These are phyloP conservation scores for Dunckerocampus dactyliophorus DNA, from an alignment of 2,113 vertebrate genomes.

Conservation along the genomic window DNA sequence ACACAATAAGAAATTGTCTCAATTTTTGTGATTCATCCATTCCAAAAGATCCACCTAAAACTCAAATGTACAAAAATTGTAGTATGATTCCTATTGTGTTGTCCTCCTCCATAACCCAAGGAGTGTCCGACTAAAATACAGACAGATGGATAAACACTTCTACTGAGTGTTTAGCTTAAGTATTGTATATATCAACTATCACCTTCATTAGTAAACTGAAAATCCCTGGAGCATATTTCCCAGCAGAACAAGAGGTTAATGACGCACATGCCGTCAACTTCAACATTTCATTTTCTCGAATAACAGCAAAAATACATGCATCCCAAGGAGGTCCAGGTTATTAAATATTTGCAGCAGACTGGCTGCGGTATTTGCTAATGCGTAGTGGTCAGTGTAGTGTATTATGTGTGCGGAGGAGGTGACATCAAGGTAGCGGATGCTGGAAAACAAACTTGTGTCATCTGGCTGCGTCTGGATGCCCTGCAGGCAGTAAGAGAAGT, in stretches of 20 bases:
- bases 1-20: too few species aligned
- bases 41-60: too few species aligned
- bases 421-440: conserved; percentile 37
- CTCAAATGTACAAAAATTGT: too few species aligned
- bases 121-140: background rate
- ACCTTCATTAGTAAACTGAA: conserved; percentile 7
- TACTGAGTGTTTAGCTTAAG: too few species aligned
- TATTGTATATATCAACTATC: too few species aligned
- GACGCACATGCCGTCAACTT: conserved; percentile 4
- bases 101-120: too few species aligned
- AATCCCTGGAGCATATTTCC: background rate
- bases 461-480: conserved; percentile 35
- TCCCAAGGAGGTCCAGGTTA: conserved; percentile 28
- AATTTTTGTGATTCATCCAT: too few species aligned
- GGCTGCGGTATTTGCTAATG: conserved; percentile 23
- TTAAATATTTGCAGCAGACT: conserved; percentile 32
- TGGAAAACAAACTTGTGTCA: conserved; percentile 29
- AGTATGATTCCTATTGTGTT: too few species aligned
- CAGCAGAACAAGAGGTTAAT: conserved; percentile 5
- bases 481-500: conserved; percentile 32
- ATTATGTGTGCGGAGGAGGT: conserved; percentile 29
- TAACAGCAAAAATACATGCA: conserved; percentile 22
- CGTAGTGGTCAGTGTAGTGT: conserved; percentile 19
- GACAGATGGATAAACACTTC: background rate
- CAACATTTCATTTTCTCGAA: conserved; percentile 12